These are phyloP conservation scores for Eilema sororculum DNA, from an alignment of 2,888 invertebrate genomes.

Conservation along the genomic window DNA sequence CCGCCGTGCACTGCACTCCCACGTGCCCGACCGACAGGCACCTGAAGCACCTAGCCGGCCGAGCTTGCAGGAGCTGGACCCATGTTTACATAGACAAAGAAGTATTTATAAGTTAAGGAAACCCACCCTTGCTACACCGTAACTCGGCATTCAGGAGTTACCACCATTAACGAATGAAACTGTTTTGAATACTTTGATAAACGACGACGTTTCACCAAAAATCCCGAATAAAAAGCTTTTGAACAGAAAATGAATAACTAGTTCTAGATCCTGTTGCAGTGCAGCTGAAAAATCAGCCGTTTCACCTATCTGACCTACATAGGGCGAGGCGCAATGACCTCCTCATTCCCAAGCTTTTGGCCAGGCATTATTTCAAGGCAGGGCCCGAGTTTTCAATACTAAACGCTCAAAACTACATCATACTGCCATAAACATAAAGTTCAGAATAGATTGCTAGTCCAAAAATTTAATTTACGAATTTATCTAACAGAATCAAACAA, in stretches of 20 bases:
- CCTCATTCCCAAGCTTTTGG: conserved; percentile 60
- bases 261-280: conserved; percentile 6
- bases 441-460: conserved; percentile 52
- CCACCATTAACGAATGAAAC: neutral
- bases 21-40: too few species aligned
- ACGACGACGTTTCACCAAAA: neutral
- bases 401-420: conserved; percentile 56
- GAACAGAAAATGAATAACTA: conserved; percentile 6
- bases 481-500: conserved; percentile 83
- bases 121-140: neutral
- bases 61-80: too few species aligned
- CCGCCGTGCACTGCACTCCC: too few species aligned
- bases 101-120: neutral
- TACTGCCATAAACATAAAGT: conserved; percentile 52
- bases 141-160: neutral
- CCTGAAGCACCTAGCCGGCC: too few species aligned
- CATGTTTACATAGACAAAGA: neutral
- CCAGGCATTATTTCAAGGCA: conserved; percentile 79
- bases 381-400: conserved; percentile 59
- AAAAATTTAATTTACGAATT: conserved; percentile 83
- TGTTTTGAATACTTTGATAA: neutral
- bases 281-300: conserved; percentile 33
- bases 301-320: conserved; percentile 79
- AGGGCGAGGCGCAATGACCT: conserved; percentile 70
- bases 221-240: too few species aligned